Percentiles rank a stretch among this genome's conserved stretches.
Evolutionary conservation across 2,888 invertebrate species (phyloP).

Genomic region (Pyrochroa serraticornis): DNA sequence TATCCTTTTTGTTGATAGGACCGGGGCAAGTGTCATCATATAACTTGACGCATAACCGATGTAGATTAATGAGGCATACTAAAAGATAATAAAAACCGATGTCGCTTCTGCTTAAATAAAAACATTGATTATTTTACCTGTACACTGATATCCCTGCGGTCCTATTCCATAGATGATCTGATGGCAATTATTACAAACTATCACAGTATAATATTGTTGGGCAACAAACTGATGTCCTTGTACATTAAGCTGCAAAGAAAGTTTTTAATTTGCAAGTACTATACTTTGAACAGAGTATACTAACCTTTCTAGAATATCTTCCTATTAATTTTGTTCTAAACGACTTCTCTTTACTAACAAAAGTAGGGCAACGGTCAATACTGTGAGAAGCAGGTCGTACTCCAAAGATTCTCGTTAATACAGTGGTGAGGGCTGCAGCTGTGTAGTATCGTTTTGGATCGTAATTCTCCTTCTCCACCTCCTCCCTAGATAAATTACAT

Average conservation of each 20-base stretch:
- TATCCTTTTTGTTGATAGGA: conserved; percentile 54
- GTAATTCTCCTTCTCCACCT: conserved; percentile 67
- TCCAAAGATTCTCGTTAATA: conserved; percentile 78
- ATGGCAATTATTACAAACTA: conserved; percentile 93
- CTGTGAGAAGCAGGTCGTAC: conserved; percentile 66
- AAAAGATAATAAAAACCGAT: conserved; percentile 29
- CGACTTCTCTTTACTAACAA: conserved; percentile 84
- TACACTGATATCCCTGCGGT: conserved; percentile 95
- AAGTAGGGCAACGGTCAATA: conserved; percentile 80
- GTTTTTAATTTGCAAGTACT: not conserved
- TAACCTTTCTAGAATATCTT: conserved; percentile 44
- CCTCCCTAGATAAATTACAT: conserved; percentile 59
- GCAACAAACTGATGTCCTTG: conserved; percentile 91
- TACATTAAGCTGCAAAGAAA: conserved; percentile 67
- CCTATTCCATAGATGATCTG: conserved; percentile 93
- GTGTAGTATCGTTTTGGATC: conserved; percentile 71
- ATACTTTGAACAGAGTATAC: not conserved
- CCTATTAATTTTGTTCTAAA: conserved; percentile 72
- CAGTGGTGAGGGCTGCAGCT: conserved; percentile 80
- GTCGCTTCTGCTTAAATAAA: conserved; percentile 11
- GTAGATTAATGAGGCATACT: conserved; percentile 57
- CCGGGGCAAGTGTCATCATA: conserved; percentile 58
- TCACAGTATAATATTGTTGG: conserved; percentile 87
- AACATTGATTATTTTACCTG: conserved; percentile 65
- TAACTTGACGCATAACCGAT: conserved; percentile 54